Conservation (phyloP, 2,888 invertebrate genomes). For the Piscicola geometra region DNA sequence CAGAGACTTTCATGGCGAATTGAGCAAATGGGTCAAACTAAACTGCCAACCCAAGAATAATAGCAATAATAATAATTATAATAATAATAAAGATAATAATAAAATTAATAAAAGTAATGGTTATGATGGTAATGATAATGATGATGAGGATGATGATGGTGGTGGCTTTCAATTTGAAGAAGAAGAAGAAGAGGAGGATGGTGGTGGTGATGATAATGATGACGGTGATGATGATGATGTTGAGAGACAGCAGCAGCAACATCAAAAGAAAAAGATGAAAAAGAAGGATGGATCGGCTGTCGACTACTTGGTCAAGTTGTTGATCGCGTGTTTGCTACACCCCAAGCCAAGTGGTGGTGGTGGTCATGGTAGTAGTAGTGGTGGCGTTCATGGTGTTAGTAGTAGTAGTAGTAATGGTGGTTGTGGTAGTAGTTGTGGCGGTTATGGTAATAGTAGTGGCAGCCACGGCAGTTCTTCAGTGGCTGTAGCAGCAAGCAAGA, state of each 20-base stretch:
- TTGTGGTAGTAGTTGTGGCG: too few relatives aligned
- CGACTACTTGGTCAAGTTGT: background rate
- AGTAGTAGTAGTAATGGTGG: too few relatives aligned
- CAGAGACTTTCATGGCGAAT: background rate
- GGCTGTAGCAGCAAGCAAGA: background rate
- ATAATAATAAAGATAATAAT: too few relatives aligned
- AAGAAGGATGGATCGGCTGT: background rate
- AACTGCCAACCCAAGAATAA: constrained; percentile 9
- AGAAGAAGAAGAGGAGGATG: background rate
- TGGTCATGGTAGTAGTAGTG: too few relatives aligned
- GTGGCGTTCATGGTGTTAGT: too few relatives aligned
- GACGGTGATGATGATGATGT: background rate
- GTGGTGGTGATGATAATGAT: background rate
- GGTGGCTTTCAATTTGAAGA: background rate
- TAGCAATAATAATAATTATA: background rate
- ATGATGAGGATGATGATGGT: background rate
- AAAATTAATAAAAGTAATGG: too few relatives aligned
- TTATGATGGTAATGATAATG: background rate
- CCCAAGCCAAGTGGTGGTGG: background rate
- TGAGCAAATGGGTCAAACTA: background rate
- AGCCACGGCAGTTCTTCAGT: background rate
- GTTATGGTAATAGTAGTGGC: too few relatives aligned
- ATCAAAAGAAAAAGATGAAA: background rate
- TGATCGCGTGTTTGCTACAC: constrained; percentile 17
- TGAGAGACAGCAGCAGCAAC: background rate